Conservation (phyloP, 2,797 vertebrate species). For the Rhabdophis nuchalis region DNA sequence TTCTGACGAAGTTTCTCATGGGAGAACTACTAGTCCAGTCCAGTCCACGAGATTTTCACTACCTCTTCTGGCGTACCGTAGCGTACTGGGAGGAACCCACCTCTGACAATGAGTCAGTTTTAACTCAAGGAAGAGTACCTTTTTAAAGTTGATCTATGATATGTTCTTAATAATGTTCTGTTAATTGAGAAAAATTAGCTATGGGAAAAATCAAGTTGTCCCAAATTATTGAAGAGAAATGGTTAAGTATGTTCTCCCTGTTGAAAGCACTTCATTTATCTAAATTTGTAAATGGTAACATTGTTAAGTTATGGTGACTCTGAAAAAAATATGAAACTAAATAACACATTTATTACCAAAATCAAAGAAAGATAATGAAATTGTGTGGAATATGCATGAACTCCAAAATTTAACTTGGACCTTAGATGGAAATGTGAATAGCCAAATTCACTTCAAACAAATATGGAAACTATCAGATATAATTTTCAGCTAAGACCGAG, state of each 20-base stretch:
- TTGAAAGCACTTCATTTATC: background rate
- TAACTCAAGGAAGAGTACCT: background rate
- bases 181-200: background rate
- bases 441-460: background rate
- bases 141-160: background rate
- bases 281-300: too few species aligned
- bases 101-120: background rate
- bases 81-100: too few species aligned
- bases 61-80: too few species aligned
- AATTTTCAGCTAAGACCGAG: background rate
- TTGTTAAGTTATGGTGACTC: background rate
- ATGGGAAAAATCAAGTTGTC: background rate
- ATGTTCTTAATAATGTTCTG: background rate
- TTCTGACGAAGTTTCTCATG: too few species aligned
- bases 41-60: too few species aligned
- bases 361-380: background rate
- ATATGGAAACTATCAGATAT: background rate
- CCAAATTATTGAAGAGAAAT: background rate
- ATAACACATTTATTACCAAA: background rate
- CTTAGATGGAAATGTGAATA: background rate
- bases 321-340: background rate
- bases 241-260: background rate
- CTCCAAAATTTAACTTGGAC: background rate
- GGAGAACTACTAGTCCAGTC: too few species aligned
- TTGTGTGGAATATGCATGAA: background rate